These are phyloP conservation scores for Pentalonia nigronervosa DNA, from an alignment of 1,140 invertebrate genomes.

Conservation along the genomic window DNA sequence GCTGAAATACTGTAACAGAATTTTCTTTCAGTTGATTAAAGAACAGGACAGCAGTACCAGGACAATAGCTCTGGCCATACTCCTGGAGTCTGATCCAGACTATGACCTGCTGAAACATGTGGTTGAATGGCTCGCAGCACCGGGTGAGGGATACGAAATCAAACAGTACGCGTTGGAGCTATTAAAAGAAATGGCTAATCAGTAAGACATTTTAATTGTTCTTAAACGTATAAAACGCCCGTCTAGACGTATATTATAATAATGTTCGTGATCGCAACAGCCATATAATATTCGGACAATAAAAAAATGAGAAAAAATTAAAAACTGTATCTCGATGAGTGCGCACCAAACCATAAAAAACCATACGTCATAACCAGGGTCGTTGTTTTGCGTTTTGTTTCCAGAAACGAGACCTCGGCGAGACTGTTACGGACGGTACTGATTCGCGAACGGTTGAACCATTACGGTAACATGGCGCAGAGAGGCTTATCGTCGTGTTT, in stretches of 20 bases:
- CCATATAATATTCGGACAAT: neutral
- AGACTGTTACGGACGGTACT: conserved; percentile 63
- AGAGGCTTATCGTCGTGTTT: conserved; percentile 78
- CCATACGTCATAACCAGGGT: neutral
- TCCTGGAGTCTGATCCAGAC: conserved; percentile 70
- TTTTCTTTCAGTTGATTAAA: conserved; percentile 73
- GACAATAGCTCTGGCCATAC: conserved; percentile 75
- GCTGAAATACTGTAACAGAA: conserved; percentile 66
- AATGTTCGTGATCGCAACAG: no score
- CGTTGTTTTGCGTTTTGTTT: neutral
- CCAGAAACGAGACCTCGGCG: neutral
- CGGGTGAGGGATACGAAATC: conserved; percentile 72
- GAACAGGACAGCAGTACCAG: conserved; percentile 76
- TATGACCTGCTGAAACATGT: conserved; percentile 68
- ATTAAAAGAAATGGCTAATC: conserved; percentile 70
- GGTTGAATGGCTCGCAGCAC: conserved; percentile 67
- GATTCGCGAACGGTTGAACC: conserved; percentile 66
- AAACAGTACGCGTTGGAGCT: conserved; percentile 74
- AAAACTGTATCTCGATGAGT: neutral
- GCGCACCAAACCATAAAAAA: neutral
- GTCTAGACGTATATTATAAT: neutral
- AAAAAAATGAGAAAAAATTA: neutral
- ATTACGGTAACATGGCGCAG: conserved; percentile 74
- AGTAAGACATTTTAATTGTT: conserved; percentile 61
- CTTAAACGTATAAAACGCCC: conserved; percentile 37